Evolutionary conservation across 1,140 invertebrate species (phyloP), one percentile per base, ranked within the genome.

Genomic region (Hylaeus volcanicus): DNA sequence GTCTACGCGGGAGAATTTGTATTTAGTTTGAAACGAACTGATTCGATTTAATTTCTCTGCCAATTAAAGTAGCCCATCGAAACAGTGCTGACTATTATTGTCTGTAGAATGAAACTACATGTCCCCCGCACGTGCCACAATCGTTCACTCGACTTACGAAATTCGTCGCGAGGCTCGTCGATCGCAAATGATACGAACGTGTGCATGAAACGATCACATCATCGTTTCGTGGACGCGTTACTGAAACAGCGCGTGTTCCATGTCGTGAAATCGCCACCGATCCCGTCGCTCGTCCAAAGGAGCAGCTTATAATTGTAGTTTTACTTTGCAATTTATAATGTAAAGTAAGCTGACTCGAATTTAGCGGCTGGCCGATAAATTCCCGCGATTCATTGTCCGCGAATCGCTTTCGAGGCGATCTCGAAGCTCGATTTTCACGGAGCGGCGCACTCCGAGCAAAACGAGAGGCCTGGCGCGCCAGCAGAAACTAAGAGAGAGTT

Each of bases 401-500:
- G 61, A 43, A 60, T 79, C 61, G 60, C 51, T 79, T 74, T 79
- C 71, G 70, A 53, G 48, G 75, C 75, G 58, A 78, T 71, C 56
- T 71, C 58, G 73, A 37, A 4, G 55, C 58, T 63, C 51, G 41
- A 11, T 84, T 77, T 84, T 73, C 60, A 84, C 71, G 61, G 69
- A 65, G 71, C 60, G 56, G 70, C 74, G 56, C 79, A 61, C 56
- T 71, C 76, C 56, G 73, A 51, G 45, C 41, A 73, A 79, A 65
- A 73, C 77, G 69, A 65, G 64, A 74, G 26, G 79, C 73, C 56
- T 75, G 79, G 55, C 61, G 65, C 71, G 79, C 56, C 66, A 70
- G 64, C 75, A 69, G 79, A 83, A 76, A 86, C 75, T 70, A 86
- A 78, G 85, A 86, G 69, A 83, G 74, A 83, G 84, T 81, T 85